Percentiles rank a stretch among this genome's conserved stretches.
phyloP scores from a whole-genome alignment of 2,888 invertebrate genomes.

The Tricholauxania praeusta region DNA sequence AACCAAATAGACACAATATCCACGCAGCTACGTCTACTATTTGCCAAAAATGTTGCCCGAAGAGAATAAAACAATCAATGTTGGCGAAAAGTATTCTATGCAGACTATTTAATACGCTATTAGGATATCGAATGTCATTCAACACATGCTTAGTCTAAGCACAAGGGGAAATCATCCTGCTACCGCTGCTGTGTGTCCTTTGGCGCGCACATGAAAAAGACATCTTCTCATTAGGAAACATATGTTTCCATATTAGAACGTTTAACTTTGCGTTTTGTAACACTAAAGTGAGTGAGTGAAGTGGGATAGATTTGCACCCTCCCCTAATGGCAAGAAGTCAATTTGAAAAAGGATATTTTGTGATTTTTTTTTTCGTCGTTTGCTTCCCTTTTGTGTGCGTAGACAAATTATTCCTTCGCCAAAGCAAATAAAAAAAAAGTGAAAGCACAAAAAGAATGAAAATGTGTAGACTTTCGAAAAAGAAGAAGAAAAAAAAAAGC shows the following conservation, averaged over 20 bases:
- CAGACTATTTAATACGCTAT: slow-evolving; percentile 63
- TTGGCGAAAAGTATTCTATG: slow-evolving; percentile 3
- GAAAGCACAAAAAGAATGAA: slow-evolving; percentile 21
- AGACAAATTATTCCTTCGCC: slow-evolving; percentile 20
- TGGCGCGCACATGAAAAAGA: slow-evolving; percentile 49
- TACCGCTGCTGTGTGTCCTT: neutral
- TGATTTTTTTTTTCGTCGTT: slow-evolving; percentile 19
- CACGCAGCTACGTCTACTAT: neutral
- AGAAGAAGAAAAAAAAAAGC: slow-evolving; percentile 36
- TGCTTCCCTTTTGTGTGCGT: neutral
- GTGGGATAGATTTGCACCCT: slow-evolving; percentile 48
- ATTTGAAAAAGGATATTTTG: slow-evolving; percentile 54
- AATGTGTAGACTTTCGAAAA: slow-evolving; percentile 5
- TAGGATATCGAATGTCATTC: slow-evolving; percentile 63
- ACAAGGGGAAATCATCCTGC: neutral
- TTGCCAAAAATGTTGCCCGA: slow-evolving; percentile 2
- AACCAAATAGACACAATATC: neutral
- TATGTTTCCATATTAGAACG: slow-evolving; percentile 55
- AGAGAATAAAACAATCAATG: neutral
- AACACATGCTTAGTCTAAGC: slow-evolving; percentile 45
- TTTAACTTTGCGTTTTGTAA: slow-evolving; percentile 28
- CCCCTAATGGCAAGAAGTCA: slow-evolving; percentile 58
- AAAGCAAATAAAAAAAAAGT: slow-evolving; percentile 26
- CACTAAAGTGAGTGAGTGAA: neutral
- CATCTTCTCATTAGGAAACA: slow-evolving; percentile 67